These are phyloP conservation scores for Netelia inedita DNA, from an alignment of 2,888 invertebrate genomes.

Conservation along the genomic window DNA sequence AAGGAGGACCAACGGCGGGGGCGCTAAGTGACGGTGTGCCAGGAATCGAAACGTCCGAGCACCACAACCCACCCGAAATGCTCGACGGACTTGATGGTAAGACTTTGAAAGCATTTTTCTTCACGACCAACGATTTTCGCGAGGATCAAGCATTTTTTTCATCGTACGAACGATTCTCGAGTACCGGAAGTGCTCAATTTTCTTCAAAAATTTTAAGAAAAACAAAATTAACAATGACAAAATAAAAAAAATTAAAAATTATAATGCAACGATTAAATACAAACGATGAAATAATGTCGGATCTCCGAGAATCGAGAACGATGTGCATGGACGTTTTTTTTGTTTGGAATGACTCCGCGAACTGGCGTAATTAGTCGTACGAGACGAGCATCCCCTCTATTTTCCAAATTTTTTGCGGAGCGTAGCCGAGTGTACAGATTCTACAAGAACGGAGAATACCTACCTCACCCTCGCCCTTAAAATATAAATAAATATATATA, in stretches of 20 bases:
- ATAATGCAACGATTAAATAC: background rate
- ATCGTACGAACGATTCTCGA: background rate
- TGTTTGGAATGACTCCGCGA: constrained; percentile 81
- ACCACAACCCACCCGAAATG: constrained; percentile 84
- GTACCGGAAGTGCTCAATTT: background rate
- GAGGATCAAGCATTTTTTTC: constrained; percentile 52
- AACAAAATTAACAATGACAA: constrained; percentile 3
- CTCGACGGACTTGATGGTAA: constrained; percentile 86
- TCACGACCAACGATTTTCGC: constrained; percentile 48
- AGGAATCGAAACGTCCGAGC: constrained; percentile 83
- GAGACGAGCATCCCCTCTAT: constrained; percentile 84
- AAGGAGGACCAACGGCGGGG: constrained; percentile 81
- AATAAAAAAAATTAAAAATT: constrained; percentile 7
- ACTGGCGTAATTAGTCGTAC: constrained; percentile 81
- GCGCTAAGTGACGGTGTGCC: constrained; percentile 82
- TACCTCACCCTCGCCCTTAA: constrained; percentile 59
- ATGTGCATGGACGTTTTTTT: constrained; percentile 83
- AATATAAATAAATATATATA: constrained; percentile 70
- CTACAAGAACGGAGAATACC: constrained; percentile 69
- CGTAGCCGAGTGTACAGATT: constrained; percentile 82
- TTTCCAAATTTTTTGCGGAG: constrained; percentile 83
- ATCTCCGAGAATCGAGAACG: constrained; percentile 82
- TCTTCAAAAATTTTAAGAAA: background rate
- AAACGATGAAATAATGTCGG: constrained; percentile 75
- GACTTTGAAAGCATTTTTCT: constrained; percentile 75